Conservation (phyloP, 2,113 vertebrate species). For the Entosphenus tridentatus region DNA sequence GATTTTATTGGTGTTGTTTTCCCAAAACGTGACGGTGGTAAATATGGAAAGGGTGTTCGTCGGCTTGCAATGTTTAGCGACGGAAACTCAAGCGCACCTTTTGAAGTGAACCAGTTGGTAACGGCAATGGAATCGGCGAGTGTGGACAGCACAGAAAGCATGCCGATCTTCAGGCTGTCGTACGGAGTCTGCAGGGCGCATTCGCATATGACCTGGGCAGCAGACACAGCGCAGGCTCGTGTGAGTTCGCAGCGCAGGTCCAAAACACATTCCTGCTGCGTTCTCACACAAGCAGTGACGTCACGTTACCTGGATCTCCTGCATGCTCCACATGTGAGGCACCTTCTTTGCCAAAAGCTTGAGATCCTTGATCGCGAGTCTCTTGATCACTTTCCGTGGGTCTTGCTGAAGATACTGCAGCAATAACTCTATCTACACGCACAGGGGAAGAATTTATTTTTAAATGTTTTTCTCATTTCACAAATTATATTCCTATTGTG, state of each 20-base stretch:
- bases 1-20: too few species aligned
- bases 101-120: slow-evolving; percentile 13
- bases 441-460: too few species aligned
- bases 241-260: too few species aligned
- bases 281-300: slow-evolving; percentile 4
- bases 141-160: slow-evolving; percentile 59
- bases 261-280: too few species aligned
- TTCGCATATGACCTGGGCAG: slow-evolving; percentile 53
- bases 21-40: too few species aligned
- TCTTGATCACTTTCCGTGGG: slow-evolving; percentile 75
- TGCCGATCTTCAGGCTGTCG: slow-evolving; percentile 73
- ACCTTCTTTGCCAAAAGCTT: slow-evolving; percentile 75
- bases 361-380: slow-evolving; percentile 63
- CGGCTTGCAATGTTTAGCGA: too few species aligned
- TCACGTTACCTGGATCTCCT: slow-evolving; percentile 58
- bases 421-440: slow-evolving; percentile 50
- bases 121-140: slow-evolving; percentile 72
- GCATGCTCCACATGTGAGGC: slow-evolving; percentile 74
- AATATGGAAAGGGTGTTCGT: too few species aligned
- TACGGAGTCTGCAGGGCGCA: slow-evolving; percentile 74
- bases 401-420: slow-evolving; percentile 76
- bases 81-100: too few species aligned
- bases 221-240: too few species aligned
- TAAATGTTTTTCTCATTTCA: too few species aligned
- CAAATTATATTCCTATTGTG: too few species aligned